phyloP scores from a whole-genome alignment of 1,140 invertebrate species.

The Pseudachorutes palmiensis region DNA sequence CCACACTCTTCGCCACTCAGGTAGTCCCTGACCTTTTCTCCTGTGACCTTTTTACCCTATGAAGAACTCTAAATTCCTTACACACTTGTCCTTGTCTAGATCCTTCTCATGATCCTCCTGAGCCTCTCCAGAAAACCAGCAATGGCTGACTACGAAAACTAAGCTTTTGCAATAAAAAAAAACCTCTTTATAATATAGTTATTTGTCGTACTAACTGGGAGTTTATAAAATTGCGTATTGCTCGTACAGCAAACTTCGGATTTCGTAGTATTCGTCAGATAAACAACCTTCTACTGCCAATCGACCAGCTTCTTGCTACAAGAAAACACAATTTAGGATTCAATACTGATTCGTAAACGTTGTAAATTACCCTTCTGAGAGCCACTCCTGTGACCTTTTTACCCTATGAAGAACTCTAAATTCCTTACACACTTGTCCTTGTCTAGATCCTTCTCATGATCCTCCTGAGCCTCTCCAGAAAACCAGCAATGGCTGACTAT shows the following conservation, averaged over 20 bases:
- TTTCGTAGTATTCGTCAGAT: conserved; percentile 90
- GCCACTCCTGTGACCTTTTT: conserved; percentile 50
- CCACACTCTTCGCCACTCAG: background rate
- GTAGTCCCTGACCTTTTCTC: background rate
- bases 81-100: no score
- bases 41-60: background rate
- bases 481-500: no score
- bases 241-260: conserved; percentile 85
- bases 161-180: no score
- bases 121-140: background rate
- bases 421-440: no score
- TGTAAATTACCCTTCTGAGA: conserved; percentile 72
- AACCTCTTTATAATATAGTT: no score
- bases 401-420: background rate
- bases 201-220: no score
- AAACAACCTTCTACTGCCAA: conserved; percentile 88
- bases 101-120: background rate
- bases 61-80: background rate
- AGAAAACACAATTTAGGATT: conserved; percentile 42
- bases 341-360: conserved; percentile 1
- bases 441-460: background rate
- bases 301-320: conserved; percentile 78
- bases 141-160: no score
- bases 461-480: background rate
- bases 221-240: no score